Evolutionary conservation across 2,113 vertebrate species (phyloP).

Genomic region (Gymnobelideus leadbeateri): DNA sequence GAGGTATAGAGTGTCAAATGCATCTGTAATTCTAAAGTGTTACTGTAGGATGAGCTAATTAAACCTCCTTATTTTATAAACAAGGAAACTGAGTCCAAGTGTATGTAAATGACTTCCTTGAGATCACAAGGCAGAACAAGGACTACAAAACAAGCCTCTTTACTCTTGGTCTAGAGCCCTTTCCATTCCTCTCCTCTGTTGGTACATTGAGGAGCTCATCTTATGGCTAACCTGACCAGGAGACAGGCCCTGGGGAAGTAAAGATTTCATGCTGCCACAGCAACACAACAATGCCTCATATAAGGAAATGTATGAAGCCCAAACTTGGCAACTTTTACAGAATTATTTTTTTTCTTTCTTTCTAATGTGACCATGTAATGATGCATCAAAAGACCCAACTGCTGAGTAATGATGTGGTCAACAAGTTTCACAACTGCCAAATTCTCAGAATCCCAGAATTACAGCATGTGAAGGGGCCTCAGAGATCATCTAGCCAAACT

Average conservation of each 20-base stretch:
- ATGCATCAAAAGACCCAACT: not conserved
- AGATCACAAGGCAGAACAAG: not conserved
- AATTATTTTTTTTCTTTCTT: not conserved
- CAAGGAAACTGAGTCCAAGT: not conserved
- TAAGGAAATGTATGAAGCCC: not conserved
- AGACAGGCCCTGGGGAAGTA: not conserved
- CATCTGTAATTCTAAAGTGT: not conserved
- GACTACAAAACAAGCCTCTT: not conserved
- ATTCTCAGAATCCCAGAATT: not conserved
- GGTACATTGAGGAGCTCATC: not conserved
- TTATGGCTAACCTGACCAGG: not conserved
- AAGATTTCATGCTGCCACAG: not conserved
- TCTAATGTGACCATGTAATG: not conserved
- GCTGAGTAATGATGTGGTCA: not conserved
- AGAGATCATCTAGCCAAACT: not conserved
- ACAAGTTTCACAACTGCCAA: not conserved
- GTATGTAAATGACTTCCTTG: not conserved
- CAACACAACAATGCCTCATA: not conserved
- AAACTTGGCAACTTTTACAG: not conserved
- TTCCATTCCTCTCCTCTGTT: not conserved
- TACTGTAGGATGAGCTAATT: not conserved
- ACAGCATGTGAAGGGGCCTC: not conserved
- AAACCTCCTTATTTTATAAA: not conserved
- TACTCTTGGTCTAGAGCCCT: not conserved
- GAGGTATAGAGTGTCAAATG: not conserved